A percentile compares a stretch with the other conserved stretches of the same genome.
Evolutionary conservation across 2,113 vertebrate genomes (phyloP).

Genomic region (Colinus virginianus): DNA sequence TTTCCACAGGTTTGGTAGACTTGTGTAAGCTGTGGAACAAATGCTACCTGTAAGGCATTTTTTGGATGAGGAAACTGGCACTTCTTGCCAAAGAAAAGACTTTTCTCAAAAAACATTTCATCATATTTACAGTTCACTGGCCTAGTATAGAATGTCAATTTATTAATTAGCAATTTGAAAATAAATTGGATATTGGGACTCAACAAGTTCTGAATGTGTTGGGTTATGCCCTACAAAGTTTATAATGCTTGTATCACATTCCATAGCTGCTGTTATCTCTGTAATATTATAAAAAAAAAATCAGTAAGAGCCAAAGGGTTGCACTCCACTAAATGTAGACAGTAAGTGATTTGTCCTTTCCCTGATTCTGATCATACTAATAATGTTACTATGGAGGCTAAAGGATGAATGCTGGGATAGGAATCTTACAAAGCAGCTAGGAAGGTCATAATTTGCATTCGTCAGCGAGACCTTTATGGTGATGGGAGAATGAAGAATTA

Average conservation of each 20-base stretch:
- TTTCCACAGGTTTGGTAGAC: slow-evolving; percentile 35
- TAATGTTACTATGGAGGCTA: slow-evolving; percentile 33
- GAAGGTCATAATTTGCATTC: slow-evolving; percentile 40
- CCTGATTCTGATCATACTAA: neutral
- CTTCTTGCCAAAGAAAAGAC: neutral
- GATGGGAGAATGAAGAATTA: slow-evolving; percentile 32
- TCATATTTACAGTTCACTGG: neutral
- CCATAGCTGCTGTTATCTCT: neutral
- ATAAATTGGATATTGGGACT: neutral
- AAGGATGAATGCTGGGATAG: slow-evolving; percentile 15
- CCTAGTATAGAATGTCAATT: neutral
- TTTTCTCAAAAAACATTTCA: neutral
- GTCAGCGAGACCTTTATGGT: slow-evolving; percentile 39
- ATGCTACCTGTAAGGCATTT: neutral
- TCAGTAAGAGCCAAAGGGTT: neutral
- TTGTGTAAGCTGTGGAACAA: slow-evolving; percentile 31
- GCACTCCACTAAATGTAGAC: neutral
- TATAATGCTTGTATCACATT: neutral
- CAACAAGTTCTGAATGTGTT: neutral
- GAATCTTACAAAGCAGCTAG: slow-evolving; percentile 3
- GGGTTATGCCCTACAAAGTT: neutral
- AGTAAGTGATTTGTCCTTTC: slow-evolving; percentile 28
- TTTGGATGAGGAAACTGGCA: neutral
- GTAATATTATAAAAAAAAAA: neutral
- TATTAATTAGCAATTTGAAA: slow-evolving; percentile 19